Percentiles rank a stretch among this genome's conserved stretches.
Evolutionary conservation across 1,140 invertebrate species (phyloP).

Genomic region (Drosophila ercepeae): DNA sequence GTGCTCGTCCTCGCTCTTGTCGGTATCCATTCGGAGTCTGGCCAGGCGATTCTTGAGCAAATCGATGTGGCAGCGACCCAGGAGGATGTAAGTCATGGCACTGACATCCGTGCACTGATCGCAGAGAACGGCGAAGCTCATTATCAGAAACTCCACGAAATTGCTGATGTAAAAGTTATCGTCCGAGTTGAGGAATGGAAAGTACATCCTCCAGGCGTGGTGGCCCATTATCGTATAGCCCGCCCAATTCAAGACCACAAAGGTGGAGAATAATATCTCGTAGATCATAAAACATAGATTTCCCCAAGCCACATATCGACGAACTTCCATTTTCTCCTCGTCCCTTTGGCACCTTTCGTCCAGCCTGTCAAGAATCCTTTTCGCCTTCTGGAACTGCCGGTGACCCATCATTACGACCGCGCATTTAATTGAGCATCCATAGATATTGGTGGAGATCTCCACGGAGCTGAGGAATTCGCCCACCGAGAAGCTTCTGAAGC

Average conservation of each 20-base stretch:
- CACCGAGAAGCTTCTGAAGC: slow-evolving; percentile 37
- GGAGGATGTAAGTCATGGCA: slow-evolving; percentile 39
- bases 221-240: slow-evolving; percentile 2
- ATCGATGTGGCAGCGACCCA: slow-evolving; percentile 35
- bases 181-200: slow-evolving; percentile 36
- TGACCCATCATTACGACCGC: slow-evolving; percentile 21
- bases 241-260: slow-evolving; percentile 11
- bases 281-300: slow-evolving; percentile 34
- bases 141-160: slow-evolving; percentile 13
- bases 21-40: slow-evolving; percentile 18
- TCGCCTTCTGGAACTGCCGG: slow-evolving; percentile 23
- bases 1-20: slow-evolving; percentile 22
- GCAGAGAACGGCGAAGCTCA: slow-evolving; percentile 32
- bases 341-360: slow-evolving; percentile 31
- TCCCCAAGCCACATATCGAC: slow-evolving; percentile 30
- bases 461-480: slow-evolving; percentile 58
- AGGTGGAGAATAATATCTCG: slow-evolving; percentile 16
- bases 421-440: slow-evolving; percentile 46
- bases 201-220: slow-evolving; percentile 51
- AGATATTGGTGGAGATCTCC: slow-evolving; percentile 29
- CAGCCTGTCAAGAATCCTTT: slow-evolving; percentile 39
- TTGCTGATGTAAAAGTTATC: slow-evolving; percentile 23
- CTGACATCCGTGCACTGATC: slow-evolving; percentile 45
- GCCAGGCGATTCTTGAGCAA: slow-evolving; percentile 36
- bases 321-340: slow-evolving; percentile 16